A percentile compares a stretch with the other conserved stretches of the same genome.
Conservation (phyloP, 2,797 vertebrate genomes). For the Peromyscus nudipes region DNA sequence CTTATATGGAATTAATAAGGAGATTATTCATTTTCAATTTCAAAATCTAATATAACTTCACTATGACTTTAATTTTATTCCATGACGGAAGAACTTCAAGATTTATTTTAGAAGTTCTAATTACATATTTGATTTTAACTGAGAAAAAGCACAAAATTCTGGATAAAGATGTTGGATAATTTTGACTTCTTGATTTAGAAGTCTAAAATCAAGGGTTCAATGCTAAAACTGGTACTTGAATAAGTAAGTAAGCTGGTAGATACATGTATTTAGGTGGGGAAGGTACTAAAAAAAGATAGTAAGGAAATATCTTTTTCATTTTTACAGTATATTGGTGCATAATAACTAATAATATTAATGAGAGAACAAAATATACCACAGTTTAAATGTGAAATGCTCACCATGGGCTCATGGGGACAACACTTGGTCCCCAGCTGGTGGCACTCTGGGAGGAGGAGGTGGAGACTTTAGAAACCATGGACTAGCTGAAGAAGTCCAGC, state of each 20-base stretch:
- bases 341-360: neutral
- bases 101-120: constrained; percentile 51
- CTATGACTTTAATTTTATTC: constrained; percentile 44
- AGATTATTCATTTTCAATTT: constrained; percentile 31
- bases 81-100: neutral
- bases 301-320: neutral
- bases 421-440: neutral
- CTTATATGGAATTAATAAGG: neutral
- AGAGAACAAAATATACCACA: neutral
- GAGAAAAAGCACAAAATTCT: constrained; percentile 5
- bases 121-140: neutral
- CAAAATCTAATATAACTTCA: neutral
- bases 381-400: neutral
- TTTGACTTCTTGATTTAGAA: constrained; percentile 31
- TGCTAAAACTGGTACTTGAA: constrained; percentile 22
- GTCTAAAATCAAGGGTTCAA: constrained; percentile 39
- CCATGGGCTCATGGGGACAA: neutral
- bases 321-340: neutral
- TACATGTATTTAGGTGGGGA: neutral
- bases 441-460: too few species aligned
- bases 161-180: neutral
- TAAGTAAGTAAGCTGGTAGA: constrained; percentile 6
- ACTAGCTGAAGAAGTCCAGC: neutral
- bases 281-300: neutral
- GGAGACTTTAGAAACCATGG: too few species aligned